Base-by-base conservation (phyloP, 2,113 vertebrate species). In the Barnardius zonarius region DNA sequence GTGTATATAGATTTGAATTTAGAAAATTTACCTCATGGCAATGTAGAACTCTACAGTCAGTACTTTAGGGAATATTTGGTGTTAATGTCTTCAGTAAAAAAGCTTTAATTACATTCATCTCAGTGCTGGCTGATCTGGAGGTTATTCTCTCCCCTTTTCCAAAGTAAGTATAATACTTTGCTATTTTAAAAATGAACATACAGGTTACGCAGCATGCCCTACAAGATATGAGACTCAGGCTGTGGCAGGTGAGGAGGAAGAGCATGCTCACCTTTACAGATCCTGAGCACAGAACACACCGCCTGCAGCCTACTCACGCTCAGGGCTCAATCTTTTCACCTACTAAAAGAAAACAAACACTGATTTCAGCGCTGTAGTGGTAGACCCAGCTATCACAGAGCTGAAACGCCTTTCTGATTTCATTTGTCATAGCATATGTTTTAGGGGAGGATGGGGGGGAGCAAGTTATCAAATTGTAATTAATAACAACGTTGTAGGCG, bases 61-160 rank as follows among this genome's bases (percentile, higher is more conserved):
- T 92, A 92, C 94, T 88, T 88, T 4, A 52, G 95, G 96, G 96
- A 95, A 79, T 96, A 95, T 92, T 89, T 83, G 63, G 83, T 77
- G 78, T 64, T 73, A 59, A 80, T 28, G 11, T 30, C 68, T 93
- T 93, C 64, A 92, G 44, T 31, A 88, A 77, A 77, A 93, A 55
- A 59, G 57, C 41, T 94, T 97, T 94, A 92, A 92, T 91, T 96
- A 91, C 41, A 28, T 61, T 78, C 39, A 48, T 68, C 41, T 31
- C 46, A 18, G 12, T 25, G 52, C 54, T 85, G 69, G 67, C 43
- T 80, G 63, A 78, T 75, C 33, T 73, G 76, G 63, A 83, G 20
- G 20, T 74, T 73, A 66, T 89, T 70, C 31, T 84, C 30, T 86
- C 33, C 13, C 23, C 14, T 88, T 90, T 72, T 86, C 30, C 76